Base-by-base conservation (phyloP, 2,113 vertebrate genomes). In the Rhinolophus ferrumequinum region DNA sequence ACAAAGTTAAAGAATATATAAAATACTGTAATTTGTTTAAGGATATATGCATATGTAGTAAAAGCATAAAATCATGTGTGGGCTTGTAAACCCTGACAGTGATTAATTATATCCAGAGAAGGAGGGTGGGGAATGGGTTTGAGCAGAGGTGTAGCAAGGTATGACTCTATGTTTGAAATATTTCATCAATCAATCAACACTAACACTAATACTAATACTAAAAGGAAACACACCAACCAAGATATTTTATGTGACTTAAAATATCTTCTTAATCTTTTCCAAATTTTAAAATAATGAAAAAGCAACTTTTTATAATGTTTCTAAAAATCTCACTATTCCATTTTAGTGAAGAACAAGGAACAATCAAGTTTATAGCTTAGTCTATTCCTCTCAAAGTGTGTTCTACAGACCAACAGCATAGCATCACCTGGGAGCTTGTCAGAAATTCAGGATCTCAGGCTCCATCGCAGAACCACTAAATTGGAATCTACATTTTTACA, bases 211-310 rank as follows among this genome's bases (percentile, higher is more conserved):
- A 47, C 22, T 30, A 86, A 24, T 50, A 87, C 16, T 56, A 84
- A 52, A 50, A 75, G 4, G 11, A 91, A 76, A 70, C 15, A 38
- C 3, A 62, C 50, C 58, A 79, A 72, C 79, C 7, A 83, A 83
- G 73, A 24, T 21, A 44, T 8, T 89, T 77, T 11, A n/a, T 15
- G 30, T 10, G 56, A 75, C 38, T 85, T 70, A 1, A 12, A 92
- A 28, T 30, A 30, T 16, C 81, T 50, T 73, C 58, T 58, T 24
- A 85, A 30, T 83, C 18, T 85, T 93, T 81, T 18, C 14, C 93
- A 73, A 83, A 56, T 56, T 94, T 92, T 75, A 69, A 97, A 88
- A 87, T 41, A 67, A 67, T 6, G 5, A 92, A 70, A 47, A 72
- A 77, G 9, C 30, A 82, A 86, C 9, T 60, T 83, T 50, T 69